phyloP scores from a whole-genome alignment of 2,888 invertebrate genomes.

The Corbicula japonica region DNA sequence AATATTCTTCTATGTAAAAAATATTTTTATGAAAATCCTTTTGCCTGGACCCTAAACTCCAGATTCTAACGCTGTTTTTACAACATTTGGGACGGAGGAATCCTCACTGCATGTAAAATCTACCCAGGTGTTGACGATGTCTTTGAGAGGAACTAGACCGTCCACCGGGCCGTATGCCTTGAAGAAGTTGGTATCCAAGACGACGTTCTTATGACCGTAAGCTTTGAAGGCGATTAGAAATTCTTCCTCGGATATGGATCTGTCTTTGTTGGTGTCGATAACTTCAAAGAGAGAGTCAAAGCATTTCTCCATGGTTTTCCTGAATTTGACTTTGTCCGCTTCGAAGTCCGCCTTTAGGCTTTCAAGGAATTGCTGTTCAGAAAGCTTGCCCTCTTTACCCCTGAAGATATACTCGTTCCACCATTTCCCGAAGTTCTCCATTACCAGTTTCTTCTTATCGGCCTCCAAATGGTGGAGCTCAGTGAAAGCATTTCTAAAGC shows the following conservation, averaged over 20 bases:
- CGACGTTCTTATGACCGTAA: conserved; percentile 41
- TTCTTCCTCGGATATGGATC: no score
- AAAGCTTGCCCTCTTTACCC: conserved; percentile 29
- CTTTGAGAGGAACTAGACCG: conserved; percentile 42
- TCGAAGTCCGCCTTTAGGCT: conserved; percentile 14
- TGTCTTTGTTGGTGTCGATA: conserved; percentile 60
- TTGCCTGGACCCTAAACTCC: no score
- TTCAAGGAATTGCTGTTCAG: conserved; percentile 48
- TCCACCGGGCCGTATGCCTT: conserved; percentile 56
- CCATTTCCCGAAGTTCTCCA: conserved; percentile 48
- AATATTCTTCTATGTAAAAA: no score
- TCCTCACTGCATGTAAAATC: conserved; percentile 48
- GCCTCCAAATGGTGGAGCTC: conserved; percentile 56
- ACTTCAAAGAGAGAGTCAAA: conserved; percentile 61
- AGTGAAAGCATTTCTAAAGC: conserved; percentile 57
- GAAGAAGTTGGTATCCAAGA: conserved; percentile 55
- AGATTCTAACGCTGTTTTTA: conserved; percentile 50
- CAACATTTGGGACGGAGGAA: conserved; percentile 27
- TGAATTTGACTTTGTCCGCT: conserved; percentile 47
- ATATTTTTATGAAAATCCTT: no score
- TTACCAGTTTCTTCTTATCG: conserved; percentile 45
- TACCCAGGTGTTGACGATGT: conserved; percentile 53
- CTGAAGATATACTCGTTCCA: conserved; percentile 58
- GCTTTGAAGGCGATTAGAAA: no score
- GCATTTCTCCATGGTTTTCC: conserved; percentile 39